A percentile compares a stretch with the other conserved stretches of the same genome.
Conservation (phyloP, 2,888 invertebrate genomes). For the Ormyrus nitidulus region DNA sequence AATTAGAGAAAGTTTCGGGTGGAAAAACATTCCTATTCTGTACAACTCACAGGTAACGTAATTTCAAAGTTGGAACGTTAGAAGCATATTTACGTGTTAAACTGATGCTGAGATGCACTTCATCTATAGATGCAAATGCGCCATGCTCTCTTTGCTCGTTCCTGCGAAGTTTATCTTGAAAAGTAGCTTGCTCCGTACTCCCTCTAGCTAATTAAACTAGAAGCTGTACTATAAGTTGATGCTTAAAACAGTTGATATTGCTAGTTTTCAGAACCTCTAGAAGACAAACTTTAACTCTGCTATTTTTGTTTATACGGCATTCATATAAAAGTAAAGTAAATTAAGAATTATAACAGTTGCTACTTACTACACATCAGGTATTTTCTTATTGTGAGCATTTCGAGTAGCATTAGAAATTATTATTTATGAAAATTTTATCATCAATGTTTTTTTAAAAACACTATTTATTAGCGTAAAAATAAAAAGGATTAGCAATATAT, state of each 20-base stretch:
- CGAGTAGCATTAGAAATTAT: too few relatives aligned
- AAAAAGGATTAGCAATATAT: too few relatives aligned
- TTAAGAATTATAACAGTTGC: too few relatives aligned
- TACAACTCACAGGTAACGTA: slow-evolving; percentile 18
- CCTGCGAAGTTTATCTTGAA: slow-evolving; percentile 44
- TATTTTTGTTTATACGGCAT: neutral
- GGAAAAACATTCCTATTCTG: slow-evolving; percentile 35
- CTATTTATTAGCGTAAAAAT: too few relatives aligned
- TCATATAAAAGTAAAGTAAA: neutral
- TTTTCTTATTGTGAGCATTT: too few relatives aligned
- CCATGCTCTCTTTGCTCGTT: slow-evolving; percentile 20
- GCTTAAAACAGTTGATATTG: slow-evolving; percentile 43
- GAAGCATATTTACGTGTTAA: slow-evolving; percentile 41
- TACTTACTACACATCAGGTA: too few relatives aligned
- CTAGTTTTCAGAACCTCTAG: slow-evolving; percentile 23
- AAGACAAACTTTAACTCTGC: slow-evolving; percentile 16
- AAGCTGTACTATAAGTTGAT: slow-evolving; percentile 45
- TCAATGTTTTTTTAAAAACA: too few relatives aligned
- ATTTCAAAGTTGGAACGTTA: slow-evolving; percentile 42
- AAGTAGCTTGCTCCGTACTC: slow-evolving; percentile 29
- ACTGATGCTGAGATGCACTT: slow-evolving; percentile 38
- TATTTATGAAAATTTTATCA: too few relatives aligned
- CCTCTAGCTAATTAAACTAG: slow-evolving; percentile 48
- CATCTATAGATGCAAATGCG: slow-evolving; percentile 45
- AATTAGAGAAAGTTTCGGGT: slow-evolving; percentile 9